Conservation (phyloP, 2,888 invertebrate genomes). For the Xylocampa areola region DNA sequence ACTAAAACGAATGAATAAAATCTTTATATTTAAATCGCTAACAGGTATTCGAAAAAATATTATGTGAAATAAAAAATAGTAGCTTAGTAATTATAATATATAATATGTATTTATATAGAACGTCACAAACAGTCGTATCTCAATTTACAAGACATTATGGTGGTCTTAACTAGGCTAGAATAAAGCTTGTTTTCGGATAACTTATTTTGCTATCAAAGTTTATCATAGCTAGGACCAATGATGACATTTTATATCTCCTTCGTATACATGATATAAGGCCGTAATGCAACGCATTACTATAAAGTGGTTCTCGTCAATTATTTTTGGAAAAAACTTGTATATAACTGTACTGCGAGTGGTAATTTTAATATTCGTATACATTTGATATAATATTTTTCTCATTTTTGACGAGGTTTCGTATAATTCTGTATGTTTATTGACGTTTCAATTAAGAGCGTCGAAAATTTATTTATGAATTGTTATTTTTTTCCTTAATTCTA, state of each 20-base stretch:
- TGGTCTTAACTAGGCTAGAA: slow-evolving; percentile 79
- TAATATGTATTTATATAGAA: slow-evolving; percentile 32
- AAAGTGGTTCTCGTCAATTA: slow-evolving; percentile 72
- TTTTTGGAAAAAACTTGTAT: slow-evolving; percentile 55
- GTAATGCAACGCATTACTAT: slow-evolving; percentile 86
- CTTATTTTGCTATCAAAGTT: slow-evolving; percentile 74
- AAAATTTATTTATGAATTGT: too few relatives aligned
- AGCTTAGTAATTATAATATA: slow-evolving; percentile 32
- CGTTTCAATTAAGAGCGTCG: too few relatives aligned
- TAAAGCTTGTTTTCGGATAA: slow-evolving; percentile 86
- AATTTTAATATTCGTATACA: slow-evolving; percentile 44
- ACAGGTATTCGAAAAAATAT: slow-evolving; percentile 45
- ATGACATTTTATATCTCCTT: slow-evolving; percentile 81
- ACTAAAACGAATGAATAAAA: slow-evolving; percentile 49
- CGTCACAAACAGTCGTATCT: slow-evolving; percentile 54
- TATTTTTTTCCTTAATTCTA: slow-evolving; percentile 1
- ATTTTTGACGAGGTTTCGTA: slow-evolving; percentile 15
- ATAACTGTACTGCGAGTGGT: slow-evolving; percentile 62
- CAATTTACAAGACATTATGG: slow-evolving; percentile 70
- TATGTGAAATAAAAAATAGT: slow-evolving; percentile 39
- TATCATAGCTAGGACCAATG: slow-evolving; percentile 81
- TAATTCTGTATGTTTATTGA: slow-evolving; percentile 23
- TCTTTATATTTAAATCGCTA: slow-evolving; percentile 53
- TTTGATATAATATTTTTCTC: slow-evolving; percentile 41
- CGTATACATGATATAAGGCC: slow-evolving; percentile 94